Conservation (phyloP, 2,113 vertebrate genomes). For the Anser cygnoides region DNA sequence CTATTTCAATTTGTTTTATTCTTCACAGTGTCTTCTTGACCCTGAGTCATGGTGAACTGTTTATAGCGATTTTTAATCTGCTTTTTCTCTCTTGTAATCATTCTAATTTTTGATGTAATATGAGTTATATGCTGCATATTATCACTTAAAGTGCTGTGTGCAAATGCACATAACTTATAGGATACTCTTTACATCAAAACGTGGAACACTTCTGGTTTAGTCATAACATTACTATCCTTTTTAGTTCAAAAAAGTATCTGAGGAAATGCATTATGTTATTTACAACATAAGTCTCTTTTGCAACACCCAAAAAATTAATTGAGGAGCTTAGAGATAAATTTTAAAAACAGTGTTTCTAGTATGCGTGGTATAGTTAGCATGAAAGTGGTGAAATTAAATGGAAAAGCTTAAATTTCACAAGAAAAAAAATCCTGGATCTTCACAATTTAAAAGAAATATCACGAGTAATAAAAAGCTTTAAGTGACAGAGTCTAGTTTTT, state of each 20-base stretch:
- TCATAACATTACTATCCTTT: background rate
- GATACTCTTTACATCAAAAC: background rate
- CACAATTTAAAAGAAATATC: background rate
- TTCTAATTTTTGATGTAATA: background rate
- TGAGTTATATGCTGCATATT: background rate
- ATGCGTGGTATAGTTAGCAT: accelerated
- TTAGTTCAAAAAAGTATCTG: background rate
- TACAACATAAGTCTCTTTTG: background rate
- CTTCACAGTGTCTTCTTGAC: background rate
- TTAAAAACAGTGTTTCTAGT: background rate
- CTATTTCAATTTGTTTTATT: background rate
- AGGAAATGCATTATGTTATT: background rate
- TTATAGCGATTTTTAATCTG: background rate
- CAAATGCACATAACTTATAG: background rate
- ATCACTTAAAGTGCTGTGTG: background rate
- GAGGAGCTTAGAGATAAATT: background rate
- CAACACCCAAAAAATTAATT: background rate
- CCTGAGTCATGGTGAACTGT: background rate
- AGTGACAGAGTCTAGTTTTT: background rate
- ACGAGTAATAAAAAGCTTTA: background rate
- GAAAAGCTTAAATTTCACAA: background rate
- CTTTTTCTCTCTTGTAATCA: background rate
- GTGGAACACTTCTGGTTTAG: accelerated
- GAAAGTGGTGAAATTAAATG: background rate
- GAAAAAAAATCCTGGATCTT: background rate